Base-by-base conservation (phyloP, 2,888 invertebrate species). In the Desoria tigrina region DNA sequence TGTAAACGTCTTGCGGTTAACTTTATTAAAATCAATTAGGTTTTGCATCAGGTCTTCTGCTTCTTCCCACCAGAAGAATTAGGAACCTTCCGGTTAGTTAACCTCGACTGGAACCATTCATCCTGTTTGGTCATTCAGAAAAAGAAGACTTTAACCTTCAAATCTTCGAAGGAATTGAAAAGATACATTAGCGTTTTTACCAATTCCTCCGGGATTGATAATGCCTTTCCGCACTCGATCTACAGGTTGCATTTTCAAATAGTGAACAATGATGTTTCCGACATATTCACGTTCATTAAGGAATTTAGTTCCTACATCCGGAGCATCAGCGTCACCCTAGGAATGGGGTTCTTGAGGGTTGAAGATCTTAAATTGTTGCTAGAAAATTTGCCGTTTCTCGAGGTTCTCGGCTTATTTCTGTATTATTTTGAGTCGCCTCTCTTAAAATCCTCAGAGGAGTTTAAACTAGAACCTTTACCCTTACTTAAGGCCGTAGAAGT, bases 81-180 rank as follows among this genome's bases (percentile, higher is more conserved):
- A 18, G 16, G 27, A 49, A 21, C 24, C 18, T 27, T 58, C 2
- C 2, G 58, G 23, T 42, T 45, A 9, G 58, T 58, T 3, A 58
- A 49, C 28, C 28, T 45, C 2, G 58, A 58, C 21, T 58, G 58
- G 58, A 58, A 58, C 28, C 58, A 58, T 27, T 4, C 49, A 24
- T 42, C 58, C 42, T 58, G 45, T 58, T 45, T 16, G 26, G 24
- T n/a, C 16, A 23, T 58, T 26, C 51, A 51, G 16, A 21, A 23
- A 2, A 51, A 51, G 16, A 51, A 51, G 26, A 7, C 26, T 16
- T 24, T 51, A 3, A 7, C 23, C 3, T 26, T 51, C 3, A 26
- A 51, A 16, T 51, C 51, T 9, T 3, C 16, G 18, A 14, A 51
- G 16, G 26, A 3, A 24, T 9, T 51, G 3, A 51, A 21, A 26